phyloP scores from a whole-genome alignment of 2,113 vertebrate species.

The Mormoops blainvillei region DNA sequence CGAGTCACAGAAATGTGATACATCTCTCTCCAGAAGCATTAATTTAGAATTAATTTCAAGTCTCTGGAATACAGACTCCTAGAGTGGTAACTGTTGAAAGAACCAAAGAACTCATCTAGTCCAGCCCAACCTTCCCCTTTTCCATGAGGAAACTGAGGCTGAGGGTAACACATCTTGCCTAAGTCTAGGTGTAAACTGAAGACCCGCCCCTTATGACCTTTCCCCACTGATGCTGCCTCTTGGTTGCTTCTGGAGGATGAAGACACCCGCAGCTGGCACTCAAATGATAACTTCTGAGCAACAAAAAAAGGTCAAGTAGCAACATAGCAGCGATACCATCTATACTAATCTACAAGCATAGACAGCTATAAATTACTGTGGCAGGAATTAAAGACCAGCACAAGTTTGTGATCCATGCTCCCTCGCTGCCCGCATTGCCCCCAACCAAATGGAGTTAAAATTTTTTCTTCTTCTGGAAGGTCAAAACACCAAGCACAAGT shows the following conservation, averaged over 20 bases:
- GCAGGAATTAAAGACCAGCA: neutral
- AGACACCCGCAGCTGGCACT: neutral
- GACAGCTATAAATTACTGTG: neutral
- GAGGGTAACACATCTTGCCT: accelerated
- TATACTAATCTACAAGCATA: neutral
- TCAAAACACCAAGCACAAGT: neutral
- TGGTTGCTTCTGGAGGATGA: neutral
- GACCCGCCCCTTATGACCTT: neutral
- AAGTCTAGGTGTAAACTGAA: neutral
- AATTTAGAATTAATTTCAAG: neutral
- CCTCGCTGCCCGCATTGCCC: too few species aligned
- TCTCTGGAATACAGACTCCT: neutral
- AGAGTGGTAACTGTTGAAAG: neutral
- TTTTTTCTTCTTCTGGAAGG: neutral
- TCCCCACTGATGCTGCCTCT: neutral
- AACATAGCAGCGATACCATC: neutral
- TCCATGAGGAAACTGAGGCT: neutral
- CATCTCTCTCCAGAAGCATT: neutral
- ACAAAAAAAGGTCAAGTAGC: neutral
- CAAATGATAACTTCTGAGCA: neutral
- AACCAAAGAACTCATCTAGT: neutral
- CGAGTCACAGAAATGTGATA: neutral
- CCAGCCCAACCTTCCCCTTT: neutral
- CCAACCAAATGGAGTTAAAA: neutral
- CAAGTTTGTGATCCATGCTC: neutral